Conservation (phyloP, 2,888 invertebrate genomes). For the Mycogona germanica region DNA sequence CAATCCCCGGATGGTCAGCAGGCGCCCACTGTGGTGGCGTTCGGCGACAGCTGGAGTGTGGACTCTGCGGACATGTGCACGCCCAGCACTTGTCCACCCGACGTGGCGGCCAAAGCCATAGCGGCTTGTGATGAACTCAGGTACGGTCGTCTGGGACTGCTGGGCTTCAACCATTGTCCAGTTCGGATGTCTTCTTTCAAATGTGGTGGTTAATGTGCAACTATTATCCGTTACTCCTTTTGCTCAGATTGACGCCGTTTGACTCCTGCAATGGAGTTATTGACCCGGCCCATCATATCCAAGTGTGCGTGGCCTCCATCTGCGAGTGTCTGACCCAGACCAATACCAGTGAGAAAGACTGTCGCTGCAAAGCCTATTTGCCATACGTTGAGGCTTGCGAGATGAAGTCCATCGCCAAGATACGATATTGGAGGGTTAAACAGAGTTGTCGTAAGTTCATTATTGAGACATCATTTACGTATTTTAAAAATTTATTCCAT, state of each 20-base stretch:
- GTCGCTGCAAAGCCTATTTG: constrained; percentile 56
- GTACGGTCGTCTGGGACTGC: constrained; percentile 39
- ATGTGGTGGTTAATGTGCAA: background rate
- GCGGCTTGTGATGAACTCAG: constrained; percentile 53
- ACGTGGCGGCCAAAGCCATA: constrained; percentile 50
- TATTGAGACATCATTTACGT: no score
- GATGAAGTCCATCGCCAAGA: constrained; percentile 48
- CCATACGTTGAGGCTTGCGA: constrained; percentile 61
- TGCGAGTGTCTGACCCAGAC: constrained; percentile 52
- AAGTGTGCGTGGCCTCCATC: constrained; percentile 58
- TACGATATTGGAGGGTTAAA: constrained; percentile 41
- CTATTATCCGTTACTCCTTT: background rate
- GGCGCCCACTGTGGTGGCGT: constrained; percentile 51
- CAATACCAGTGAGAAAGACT: constrained; percentile 37
- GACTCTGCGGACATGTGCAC: constrained; percentile 40
- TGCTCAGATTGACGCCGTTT: constrained; percentile 47
- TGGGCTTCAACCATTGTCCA: background rate
- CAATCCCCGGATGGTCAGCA: constrained; percentile 51
- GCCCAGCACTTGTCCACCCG: constrained; percentile 42
- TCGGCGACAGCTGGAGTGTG: constrained; percentile 57
- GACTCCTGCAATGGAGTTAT: constrained; percentile 46
- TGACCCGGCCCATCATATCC: constrained; percentile 53
- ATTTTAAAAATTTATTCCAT: background rate
- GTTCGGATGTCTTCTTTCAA: no score
- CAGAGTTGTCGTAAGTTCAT: constrained; percentile 55